These are phyloP conservation scores for Syrphus vitripennis DNA, from an alignment of 2,888 invertebrate species.

Conservation along the genomic window DNA sequence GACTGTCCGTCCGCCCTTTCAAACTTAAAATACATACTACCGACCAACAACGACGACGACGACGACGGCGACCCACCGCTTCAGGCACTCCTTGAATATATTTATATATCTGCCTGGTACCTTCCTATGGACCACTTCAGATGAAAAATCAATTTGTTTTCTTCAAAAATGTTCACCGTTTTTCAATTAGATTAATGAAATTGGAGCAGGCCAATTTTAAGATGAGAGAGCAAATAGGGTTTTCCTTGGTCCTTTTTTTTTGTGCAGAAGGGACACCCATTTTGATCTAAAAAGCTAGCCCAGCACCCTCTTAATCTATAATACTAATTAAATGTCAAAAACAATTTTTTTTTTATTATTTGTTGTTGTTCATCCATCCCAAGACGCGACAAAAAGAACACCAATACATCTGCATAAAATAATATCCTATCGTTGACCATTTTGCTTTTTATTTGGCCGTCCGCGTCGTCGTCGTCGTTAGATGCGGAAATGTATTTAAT, in stretches of 20 bases:
- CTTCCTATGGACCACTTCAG: slow-evolving; percentile 20
- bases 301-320: slow-evolving; percentile 19
- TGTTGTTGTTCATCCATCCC: not conserved
- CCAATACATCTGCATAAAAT: slow-evolving; percentile 1
- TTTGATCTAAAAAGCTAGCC: not conserved
- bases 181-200: slow-evolving; percentile 70
- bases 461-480: no score
- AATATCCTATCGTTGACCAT: slow-evolving; percentile 5
- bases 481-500: slow-evolving; percentile 62
- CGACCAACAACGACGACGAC: not conserved
- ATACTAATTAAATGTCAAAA: slow-evolving; percentile 66
- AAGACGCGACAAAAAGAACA: not conserved
- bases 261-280: not conserved
- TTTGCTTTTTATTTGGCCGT: not conserved
- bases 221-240: not conserved
- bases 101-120: not conserved
- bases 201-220: slow-evolving; percentile 64
- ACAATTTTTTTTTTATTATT: slow-evolving; percentile 22
- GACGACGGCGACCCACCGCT: not conserved
- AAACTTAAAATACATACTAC: not conserved
- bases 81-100: not conserved
- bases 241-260: not conserved
- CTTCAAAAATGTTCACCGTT: slow-evolving; percentile 48
- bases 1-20: not conserved
- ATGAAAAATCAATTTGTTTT: slow-evolving; percentile 67